Evolutionary conservation across 2,888 invertebrate species (phyloP).

Genomic region (Tryphoninae sp.): DNA sequence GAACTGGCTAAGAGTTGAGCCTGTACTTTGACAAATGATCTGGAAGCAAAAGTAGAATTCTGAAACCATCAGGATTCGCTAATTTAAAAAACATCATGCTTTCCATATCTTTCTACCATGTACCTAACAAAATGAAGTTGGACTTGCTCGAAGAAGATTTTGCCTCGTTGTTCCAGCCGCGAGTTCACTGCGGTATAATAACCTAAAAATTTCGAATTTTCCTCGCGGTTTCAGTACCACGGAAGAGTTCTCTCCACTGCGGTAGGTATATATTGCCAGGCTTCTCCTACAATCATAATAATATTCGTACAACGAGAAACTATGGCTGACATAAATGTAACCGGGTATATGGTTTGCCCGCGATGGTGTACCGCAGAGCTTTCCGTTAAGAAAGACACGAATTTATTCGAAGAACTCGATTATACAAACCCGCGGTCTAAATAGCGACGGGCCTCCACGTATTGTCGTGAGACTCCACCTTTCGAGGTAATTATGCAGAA

Average conservation of each 20-base stretch:
- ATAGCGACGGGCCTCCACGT: background rate
- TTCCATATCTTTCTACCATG: too few relatives aligned
- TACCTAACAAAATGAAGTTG: too few relatives aligned
- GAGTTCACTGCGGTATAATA: background rate
- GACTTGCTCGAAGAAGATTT: too few relatives aligned
- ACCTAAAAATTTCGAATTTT: constrained; percentile 13
- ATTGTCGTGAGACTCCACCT: too few relatives aligned
- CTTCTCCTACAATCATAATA: constrained; percentile 34
- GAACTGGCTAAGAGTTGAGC: too few relatives aligned
- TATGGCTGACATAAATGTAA: constrained; percentile 7
- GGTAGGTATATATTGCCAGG: background rate
- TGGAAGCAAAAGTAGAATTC: too few relatives aligned
- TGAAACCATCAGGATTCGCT: too few relatives aligned
- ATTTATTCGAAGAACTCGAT: constrained; percentile 3
- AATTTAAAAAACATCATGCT: too few relatives aligned
- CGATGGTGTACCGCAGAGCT: constrained; percentile 16
- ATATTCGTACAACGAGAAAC: constrained; percentile 9
- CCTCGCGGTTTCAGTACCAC: constrained; percentile 28
- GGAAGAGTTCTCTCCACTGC: constrained; percentile 34
- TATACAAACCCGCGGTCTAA: background rate
- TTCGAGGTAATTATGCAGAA: too few relatives aligned
- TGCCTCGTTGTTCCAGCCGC: too few relatives aligned
- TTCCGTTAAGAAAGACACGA: background rate
- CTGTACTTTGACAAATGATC: too few relatives aligned
- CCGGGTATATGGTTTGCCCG: background rate